These are phyloP conservation scores for Hirtodrosophila cameraria DNA, from an alignment of 2,888 invertebrate species.

Conservation along the genomic window DNA sequence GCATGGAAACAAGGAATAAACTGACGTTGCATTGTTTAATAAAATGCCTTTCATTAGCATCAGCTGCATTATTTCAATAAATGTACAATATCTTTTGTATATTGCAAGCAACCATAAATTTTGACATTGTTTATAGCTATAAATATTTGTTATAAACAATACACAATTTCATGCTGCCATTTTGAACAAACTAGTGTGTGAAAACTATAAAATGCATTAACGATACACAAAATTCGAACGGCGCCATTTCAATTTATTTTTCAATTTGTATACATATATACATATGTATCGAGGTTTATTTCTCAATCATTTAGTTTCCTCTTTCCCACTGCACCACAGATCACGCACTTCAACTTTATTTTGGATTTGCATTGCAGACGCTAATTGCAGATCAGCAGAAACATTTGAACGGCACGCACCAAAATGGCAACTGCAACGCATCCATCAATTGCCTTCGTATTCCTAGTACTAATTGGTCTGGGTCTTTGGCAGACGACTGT, in stretches of 20 bases:
- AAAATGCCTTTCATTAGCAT: slow-evolving; percentile 11
- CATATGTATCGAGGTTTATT: background rate
- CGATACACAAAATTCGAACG: slow-evolving; percentile 1
- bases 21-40: slow-evolving; percentile 45
- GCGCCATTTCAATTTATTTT: slow-evolving; percentile 33
- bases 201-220: slow-evolving; percentile 5
- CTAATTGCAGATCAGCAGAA: slow-evolving; percentile 51
- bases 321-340: slow-evolving; percentile 26
- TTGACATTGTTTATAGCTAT: slow-evolving; percentile 38
- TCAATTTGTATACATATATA: background rate
- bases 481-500: slow-evolving; percentile 64
- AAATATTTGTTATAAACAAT: slow-evolving; percentile 34
- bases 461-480: slow-evolving; percentile 77
- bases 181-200: slow-evolving; percentile 3
- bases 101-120: slow-evolving; percentile 17
- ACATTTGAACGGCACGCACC: slow-evolving; percentile 26
- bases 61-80: slow-evolving; percentile 26
- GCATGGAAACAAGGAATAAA: slow-evolving; percentile 57
- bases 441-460: slow-evolving; percentile 69
- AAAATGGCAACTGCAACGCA: slow-evolving; percentile 37
- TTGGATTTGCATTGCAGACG: slow-evolving; percentile 28
- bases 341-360: slow-evolving; percentile 36
- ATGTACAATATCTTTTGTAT: no score
- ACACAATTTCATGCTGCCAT: slow-evolving; percentile 25
- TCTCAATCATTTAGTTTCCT: slow-evolving; percentile 28